Evolutionary conservation across 2,888 invertebrate species (phyloP).

Genomic region (Clunio marinus): DNA sequence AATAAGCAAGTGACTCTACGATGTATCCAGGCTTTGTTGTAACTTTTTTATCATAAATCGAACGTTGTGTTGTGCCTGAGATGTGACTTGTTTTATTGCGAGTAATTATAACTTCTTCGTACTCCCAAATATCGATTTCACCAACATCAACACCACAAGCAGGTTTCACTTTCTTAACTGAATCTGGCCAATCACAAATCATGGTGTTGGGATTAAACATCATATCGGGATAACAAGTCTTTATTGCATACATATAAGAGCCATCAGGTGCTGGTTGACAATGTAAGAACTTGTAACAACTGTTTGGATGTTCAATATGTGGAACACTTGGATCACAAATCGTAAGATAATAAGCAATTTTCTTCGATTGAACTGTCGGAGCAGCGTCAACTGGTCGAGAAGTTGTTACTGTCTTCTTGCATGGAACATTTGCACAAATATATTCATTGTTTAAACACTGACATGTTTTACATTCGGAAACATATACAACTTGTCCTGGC

Average conservation of each 20-base stretch:
- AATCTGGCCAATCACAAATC: conserved; percentile 62
- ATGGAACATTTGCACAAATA: conserved; percentile 61
- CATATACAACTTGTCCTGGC: conserved; percentile 63
- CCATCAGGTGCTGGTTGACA: conserved; percentile 55
- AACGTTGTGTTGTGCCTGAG: not conserved
- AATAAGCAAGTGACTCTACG: not conserved
- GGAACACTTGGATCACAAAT: conserved; percentile 54
- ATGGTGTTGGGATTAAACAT: conserved; percentile 63
- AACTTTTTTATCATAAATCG: not conserved
- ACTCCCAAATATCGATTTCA: conserved; percentile 26
- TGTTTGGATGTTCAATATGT: conserved; percentile 58
- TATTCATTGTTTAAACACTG: conserved; percentile 75
- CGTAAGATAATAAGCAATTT: conserved; percentile 48
- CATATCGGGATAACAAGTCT: conserved; percentile 61
- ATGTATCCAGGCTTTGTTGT: not conserved
- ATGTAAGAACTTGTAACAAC: conserved; percentile 68
- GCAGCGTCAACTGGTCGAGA: not conserved
- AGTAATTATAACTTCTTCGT: not conserved
- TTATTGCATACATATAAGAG: conserved; percentile 57
- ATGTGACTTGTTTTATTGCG: conserved; percentile 20
- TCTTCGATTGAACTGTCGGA: too few species aligned
- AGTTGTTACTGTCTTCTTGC: conserved; percentile 44
- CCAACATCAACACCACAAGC: conserved; percentile 53
- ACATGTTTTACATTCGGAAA: conserved; percentile 65
- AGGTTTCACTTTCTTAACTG: conserved; percentile 58